These are phyloP conservation scores for Neomonachus schauinslandi DNA, from an alignment of 2,113 vertebrate species.

Conservation along the genomic window DNA sequence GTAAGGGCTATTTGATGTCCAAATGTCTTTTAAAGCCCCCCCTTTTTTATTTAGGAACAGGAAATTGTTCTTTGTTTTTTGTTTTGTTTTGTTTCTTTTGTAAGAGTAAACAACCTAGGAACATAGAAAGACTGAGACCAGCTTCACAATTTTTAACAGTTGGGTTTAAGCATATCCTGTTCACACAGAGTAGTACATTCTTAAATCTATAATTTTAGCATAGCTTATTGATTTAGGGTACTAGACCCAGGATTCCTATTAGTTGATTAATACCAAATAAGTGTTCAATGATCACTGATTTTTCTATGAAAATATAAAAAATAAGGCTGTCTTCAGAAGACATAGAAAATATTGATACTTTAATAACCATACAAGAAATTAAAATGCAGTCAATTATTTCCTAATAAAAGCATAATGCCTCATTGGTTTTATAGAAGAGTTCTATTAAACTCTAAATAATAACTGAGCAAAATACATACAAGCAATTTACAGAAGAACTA, in stretches of 20 bases:
- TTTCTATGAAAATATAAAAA: not conserved
- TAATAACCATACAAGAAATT: not conserved
- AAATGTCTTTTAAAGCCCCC: constrained; percentile 59
- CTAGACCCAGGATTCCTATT: not conserved
- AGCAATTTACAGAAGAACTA: not conserved
- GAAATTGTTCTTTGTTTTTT: constrained; percentile 61
- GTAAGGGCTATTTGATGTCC: constrained; percentile 72
- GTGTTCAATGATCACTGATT: not conserved
- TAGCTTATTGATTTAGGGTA: not conserved
- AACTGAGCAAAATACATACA: not conserved
- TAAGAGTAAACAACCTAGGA: constrained; percentile 49
- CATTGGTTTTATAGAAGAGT: not conserved
- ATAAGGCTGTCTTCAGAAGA: not conserved
- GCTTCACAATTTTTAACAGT: constrained; percentile 25
- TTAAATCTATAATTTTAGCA: not conserved
- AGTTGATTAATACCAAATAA: not conserved
- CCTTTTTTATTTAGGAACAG: constrained; percentile 17
- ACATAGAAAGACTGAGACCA: not conserved
- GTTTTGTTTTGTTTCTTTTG: constrained; percentile 51
- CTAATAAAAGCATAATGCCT: not conserved
- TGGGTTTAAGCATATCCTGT: not conserved
- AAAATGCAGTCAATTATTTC: not conserved
- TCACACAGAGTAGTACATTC: not conserved
- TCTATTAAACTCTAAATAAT: not conserved
- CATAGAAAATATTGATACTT: not conserved